Evolutionary conservation across 1,140 invertebrate genomes (phyloP).

Genomic region (Physella acuta): DNA sequence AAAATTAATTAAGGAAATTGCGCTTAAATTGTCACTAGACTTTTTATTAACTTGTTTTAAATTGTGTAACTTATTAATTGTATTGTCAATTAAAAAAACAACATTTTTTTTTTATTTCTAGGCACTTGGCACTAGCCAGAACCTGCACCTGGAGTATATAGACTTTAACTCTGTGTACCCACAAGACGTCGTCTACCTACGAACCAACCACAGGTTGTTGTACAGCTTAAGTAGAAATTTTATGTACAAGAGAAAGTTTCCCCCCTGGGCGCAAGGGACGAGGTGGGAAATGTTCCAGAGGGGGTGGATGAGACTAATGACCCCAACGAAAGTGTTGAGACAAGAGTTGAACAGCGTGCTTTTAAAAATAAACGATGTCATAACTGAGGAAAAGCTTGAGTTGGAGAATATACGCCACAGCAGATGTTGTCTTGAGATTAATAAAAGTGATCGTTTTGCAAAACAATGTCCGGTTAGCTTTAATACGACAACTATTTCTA

Average conservation of each 20-base stretch:
- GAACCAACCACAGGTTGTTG: constrained; percentile 20
- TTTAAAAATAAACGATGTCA: neutral
- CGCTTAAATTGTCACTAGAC: no score
- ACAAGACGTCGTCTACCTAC: constrained; percentile 26
- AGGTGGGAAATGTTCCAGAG: neutral
- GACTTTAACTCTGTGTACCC: constrained; percentile 27
- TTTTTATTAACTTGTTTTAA: no score
- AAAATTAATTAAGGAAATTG: no score
- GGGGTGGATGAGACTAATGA: constrained; percentile 1
- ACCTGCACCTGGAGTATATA: neutral
- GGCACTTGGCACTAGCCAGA: no score
- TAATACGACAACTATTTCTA: no score
- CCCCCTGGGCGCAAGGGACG: neutral
- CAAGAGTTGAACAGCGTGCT: neutral
- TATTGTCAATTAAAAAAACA: no score
- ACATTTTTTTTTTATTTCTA: no score
- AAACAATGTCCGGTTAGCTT: no score
- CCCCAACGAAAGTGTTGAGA: neutral
- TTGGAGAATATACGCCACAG: neutral
- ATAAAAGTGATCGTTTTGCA: neutral
- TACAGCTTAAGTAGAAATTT: constrained; percentile 18
- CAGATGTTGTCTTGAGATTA: no score
- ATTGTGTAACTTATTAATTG: no score
- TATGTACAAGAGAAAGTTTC: neutral
- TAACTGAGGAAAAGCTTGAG: neutral